Evolutionary conservation across 2,797 vertebrate species (phyloP), one percentile per base, ranked within the genome.

Genomic region (Urophycis tenuis): DNA sequence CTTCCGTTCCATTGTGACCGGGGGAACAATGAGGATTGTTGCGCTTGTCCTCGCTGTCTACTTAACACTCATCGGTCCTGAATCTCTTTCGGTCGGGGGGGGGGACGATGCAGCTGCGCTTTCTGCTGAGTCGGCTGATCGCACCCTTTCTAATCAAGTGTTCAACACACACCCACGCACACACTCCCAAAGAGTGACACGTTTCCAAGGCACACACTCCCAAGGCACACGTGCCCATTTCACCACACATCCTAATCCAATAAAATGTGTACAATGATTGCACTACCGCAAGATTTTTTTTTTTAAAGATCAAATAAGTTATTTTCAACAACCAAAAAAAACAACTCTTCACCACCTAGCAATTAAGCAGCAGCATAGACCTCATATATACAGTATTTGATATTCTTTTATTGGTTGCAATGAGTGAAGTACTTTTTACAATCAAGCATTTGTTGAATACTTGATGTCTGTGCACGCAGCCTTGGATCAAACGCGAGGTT

Each of bases 381-480:
- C n/a, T n/a, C n/a, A 39, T 39, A 39, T 39, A 39, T 8, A 8
- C 11, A 39, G n/a, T 39, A 39, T 10, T n/a, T 19, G 8, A 45
- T n/a, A 15, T 53, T 53, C 14, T 53, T 39, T 39, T 19, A 22
- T 53, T 53, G 45, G 45, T 53, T 53, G 45, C 45, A 53, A 22
- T 53, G 45, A 53, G 45, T 53, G 39, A 41, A 19, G 7, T 30
- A 30, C 3, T 70, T 70, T 70, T 30, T 12, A 14, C 25, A 70
- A 70, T 12, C n/a, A 29, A 4, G 71, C 69, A 74, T 78, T 87
- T 88, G 88, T 91, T 87, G 89, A 91, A 89, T 88, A 86, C 80
- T 85, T 88, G 84, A 90, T 92, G 92, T 88, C 90, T 92, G 88
- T 91, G 89, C 89, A 91, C 3, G 33, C 85, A 39, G 78, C 85